Base-by-base conservation (phyloP, 2,113 vertebrate genomes). In the Prolemur simus region DNA sequence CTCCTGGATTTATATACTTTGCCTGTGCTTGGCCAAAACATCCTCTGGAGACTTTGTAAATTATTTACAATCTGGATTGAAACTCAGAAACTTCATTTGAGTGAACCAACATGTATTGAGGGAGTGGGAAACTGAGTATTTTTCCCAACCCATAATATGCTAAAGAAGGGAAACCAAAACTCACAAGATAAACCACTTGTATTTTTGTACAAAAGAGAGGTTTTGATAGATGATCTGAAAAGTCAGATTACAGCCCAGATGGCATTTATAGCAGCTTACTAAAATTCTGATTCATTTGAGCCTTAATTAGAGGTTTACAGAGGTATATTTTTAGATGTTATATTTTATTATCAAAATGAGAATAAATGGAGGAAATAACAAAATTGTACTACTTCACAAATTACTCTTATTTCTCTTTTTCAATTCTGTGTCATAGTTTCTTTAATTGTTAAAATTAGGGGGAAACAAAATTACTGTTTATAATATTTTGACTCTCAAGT, bases 371-470 rank as follows among this genome's bases (percentile, higher is more conserved):
- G 9, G 2, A 91, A 81, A 88, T 37, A 20, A 87, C 17, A 91
- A 82, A 42, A 6, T 20, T 29, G 76, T 69, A 76, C 60, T 58
- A 58, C 34, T 54, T 96, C n/a, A 89, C 15, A 69, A 91, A 11
- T 56, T 83, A 56, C 8, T 66, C 17, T 64, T 34, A 60, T 63
- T 49, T 39, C 10, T 71, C 37, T 49, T 81, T 95, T 64, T 64
- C 2, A 86, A 20, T 78, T 83, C 4, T 83, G 49, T 58, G 18
- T 20, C 25, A 25, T 63, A 71, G 15, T 66, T 20, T 85, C 15
- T 85, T 78, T 69, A 25, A 71, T 39, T 89, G 37, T 74, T 89
- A 92, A 96, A 89, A 92, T n/a, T 37, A 68, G 34, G n/a, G 39
- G 23, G 5, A n/a, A 8, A 42, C 71, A 29, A 78, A 96, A 37